Base-by-base conservation (phyloP, 2,113 vertebrate species). In the Amphiprion percula region DNA sequence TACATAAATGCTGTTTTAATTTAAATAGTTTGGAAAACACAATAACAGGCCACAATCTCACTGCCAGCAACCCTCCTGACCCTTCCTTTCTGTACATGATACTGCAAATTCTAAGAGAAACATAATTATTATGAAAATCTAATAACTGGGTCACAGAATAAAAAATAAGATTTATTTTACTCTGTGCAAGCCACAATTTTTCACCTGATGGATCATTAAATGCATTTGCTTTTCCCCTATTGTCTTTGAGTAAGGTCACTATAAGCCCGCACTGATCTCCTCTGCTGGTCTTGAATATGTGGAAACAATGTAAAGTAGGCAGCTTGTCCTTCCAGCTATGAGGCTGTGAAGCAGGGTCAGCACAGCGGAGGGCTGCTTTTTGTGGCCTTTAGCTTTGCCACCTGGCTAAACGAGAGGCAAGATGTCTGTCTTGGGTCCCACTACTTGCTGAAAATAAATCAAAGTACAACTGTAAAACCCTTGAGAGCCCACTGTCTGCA, bases 351-450 rank as follows among this genome's bases (percentile, higher is more conserved):
- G 65, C 76, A 37, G 86, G 84, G 80, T 84, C 87, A 75, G 24
- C 2, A 8, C 72, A 28, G 62, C 46, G 0, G 41, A 68, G 69
- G 74, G 30, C 56, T 15, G 75, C 15, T 24, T 58, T 66, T 74
- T 75, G 63, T 86, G 85, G 69, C 87, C 88, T 93, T 88, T 88
- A 74, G 76, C 87, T 89, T 73, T 49, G 24, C 83, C 92, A 92
- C 85, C 89, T 92, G 90, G 87, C 87, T 76, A 63, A 74, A 84
- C 62, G 60, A 78, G 58, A 59, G 49, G 8, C 79, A 60, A 66
- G n/a, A 61, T 0, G 66, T 39, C 74, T 19, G 47, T 26, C 60
- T 7, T 8, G 39, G 21, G 53, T 62, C n/a, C 50, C 46, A 80
- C 59, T 64, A 60, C 59, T 55, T 41, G 33, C 74, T 63, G 65